A percentile compares a stretch with the other conserved stretches of the same genome.
phyloP scores from a whole-genome alignment of 2,888 invertebrate genomes.

The Drosophila anomalata region DNA sequence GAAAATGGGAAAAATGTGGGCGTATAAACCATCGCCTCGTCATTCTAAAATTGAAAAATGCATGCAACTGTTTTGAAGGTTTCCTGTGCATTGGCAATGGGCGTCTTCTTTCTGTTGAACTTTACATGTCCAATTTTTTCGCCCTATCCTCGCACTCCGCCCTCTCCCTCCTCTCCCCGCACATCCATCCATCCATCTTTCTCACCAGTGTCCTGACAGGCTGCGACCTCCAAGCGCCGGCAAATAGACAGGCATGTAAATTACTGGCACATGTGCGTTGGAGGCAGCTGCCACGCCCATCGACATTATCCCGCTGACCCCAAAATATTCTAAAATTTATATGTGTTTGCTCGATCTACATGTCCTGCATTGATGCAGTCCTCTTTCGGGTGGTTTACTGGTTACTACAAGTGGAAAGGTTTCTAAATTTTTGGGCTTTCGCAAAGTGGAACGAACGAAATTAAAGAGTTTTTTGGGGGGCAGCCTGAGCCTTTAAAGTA shows the following conservation, averaged over 20 bases:
- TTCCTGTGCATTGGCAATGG: slow-evolving; percentile 51
- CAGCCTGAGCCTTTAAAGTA: neutral
- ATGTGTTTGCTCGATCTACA: slow-evolving; percentile 26
- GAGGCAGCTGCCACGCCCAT: slow-evolving; percentile 43
- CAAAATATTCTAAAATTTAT: slow-evolving; percentile 31
- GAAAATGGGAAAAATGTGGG: slow-evolving; percentile 16
- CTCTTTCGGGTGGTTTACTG: slow-evolving; percentile 13
- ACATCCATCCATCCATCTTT: slow-evolving; percentile 32
- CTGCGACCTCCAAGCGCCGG: slow-evolving; percentile 65
- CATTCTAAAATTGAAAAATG: slow-evolving; percentile 70
- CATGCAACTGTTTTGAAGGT: slow-evolving; percentile 78
- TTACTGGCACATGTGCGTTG: slow-evolving; percentile 49
- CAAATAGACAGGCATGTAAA: slow-evolving; percentile 65
- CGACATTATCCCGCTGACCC: slow-evolving; percentile 55
- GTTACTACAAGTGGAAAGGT: neutral
- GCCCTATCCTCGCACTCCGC: neutral
- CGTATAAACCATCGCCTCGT: slow-evolving; percentile 44
- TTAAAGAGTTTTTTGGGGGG: neutral
- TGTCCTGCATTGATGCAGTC: slow-evolving; percentile 35
- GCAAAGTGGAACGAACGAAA: neutral
- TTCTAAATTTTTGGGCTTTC: neutral
- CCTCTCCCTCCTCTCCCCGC: neutral
- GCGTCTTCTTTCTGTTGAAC: slow-evolving; percentile 37
- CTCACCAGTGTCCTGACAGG: slow-evolving; percentile 54
- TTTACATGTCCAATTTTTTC: slow-evolving; percentile 43